A percentile compares a stretch with the other conserved stretches of the same genome.
phyloP scores from a whole-genome alignment of 2,113 vertebrate genomes.

The Phrynosoma platyrhinos region DNA sequence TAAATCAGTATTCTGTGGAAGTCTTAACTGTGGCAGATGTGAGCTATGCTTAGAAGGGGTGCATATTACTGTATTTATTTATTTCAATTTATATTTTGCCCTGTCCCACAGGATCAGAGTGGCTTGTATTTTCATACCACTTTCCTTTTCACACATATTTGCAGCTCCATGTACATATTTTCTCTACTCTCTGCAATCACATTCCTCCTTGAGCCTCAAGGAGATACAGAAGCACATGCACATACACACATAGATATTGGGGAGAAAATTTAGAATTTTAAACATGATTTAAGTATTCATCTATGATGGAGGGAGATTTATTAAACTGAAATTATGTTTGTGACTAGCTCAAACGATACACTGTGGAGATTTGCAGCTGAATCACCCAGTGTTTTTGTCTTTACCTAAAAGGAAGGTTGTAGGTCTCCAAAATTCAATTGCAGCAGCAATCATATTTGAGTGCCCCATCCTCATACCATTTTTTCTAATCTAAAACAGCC shows the following conservation, averaged over 20 bases:
- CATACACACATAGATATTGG: neutral
- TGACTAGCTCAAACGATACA: neutral
- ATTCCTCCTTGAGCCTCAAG: neutral
- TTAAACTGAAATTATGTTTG: neutral
- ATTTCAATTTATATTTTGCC: slow-evolving; percentile 1
- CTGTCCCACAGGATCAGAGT: neutral
- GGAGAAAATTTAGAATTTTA: neutral
- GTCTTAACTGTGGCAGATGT: neutral
- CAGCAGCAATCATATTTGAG: neutral
- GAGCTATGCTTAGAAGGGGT: slow-evolving; percentile 1
- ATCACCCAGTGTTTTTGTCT: neutral
- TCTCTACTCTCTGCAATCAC: neutral
- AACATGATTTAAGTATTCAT: neutral
- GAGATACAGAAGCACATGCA: neutral
- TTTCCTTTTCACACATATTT: neutral
- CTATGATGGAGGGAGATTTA: neutral
- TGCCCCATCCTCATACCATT: neutral
- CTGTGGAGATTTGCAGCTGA: neutral
- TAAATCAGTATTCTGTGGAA: slow-evolving; percentile 14
- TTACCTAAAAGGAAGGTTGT: neutral
- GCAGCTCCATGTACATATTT: neutral
- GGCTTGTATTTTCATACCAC: neutral
- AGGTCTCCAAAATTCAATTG: neutral
- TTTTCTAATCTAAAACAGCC: neutral
- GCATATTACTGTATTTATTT: neutral